phyloP scores from a whole-genome alignment of 2,888 invertebrate species.

The Heterodera filipjevi region DNA sequence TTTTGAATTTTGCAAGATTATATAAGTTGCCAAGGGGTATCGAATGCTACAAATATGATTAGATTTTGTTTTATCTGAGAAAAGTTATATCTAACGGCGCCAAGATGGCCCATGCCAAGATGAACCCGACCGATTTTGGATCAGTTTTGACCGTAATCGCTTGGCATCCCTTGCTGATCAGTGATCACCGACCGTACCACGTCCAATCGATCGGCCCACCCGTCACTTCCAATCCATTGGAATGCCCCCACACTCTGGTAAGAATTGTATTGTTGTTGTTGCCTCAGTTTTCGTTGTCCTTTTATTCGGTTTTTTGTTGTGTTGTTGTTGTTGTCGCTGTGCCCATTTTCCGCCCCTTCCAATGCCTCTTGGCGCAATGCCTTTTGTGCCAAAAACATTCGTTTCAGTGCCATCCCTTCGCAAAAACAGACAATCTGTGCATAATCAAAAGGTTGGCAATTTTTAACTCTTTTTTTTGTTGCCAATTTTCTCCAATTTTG shows the following conservation, averaged over 20 bases:
- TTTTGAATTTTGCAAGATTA: too few species aligned
- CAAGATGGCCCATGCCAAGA: too few species aligned
- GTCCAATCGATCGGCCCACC: conserved; percentile 55
- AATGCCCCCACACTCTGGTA: conserved; percentile 37
- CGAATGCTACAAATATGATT: neutral
- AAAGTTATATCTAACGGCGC: too few species aligned
- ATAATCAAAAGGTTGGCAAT: conserved; percentile 44
- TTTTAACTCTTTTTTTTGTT: neutral
- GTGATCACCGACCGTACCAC: neutral
- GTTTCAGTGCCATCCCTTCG: conserved; percentile 74
- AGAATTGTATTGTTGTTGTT: neutral
- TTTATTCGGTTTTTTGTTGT: conserved; percentile 8
- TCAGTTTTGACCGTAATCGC: neutral
- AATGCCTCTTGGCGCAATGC: conserved; percentile 42
- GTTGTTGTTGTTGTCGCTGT: conserved; percentile 9
- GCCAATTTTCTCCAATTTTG: neutral
- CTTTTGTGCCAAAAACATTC: conserved; percentile 61
- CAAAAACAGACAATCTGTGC: conserved; percentile 74
- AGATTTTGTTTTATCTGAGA: neutral
- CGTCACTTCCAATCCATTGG: conserved; percentile 64
- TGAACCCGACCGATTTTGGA: too few species aligned
- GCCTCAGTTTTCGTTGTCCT: neutral
- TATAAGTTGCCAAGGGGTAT: too few species aligned
- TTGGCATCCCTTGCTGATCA: too few species aligned
- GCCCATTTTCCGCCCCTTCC: conserved; percentile 6